Percentiles rank a stretch among this genome's conserved stretches.
Evolutionary conservation across 1,140 invertebrate species (phyloP).

Genomic region (Antheraea pernyi): DNA sequence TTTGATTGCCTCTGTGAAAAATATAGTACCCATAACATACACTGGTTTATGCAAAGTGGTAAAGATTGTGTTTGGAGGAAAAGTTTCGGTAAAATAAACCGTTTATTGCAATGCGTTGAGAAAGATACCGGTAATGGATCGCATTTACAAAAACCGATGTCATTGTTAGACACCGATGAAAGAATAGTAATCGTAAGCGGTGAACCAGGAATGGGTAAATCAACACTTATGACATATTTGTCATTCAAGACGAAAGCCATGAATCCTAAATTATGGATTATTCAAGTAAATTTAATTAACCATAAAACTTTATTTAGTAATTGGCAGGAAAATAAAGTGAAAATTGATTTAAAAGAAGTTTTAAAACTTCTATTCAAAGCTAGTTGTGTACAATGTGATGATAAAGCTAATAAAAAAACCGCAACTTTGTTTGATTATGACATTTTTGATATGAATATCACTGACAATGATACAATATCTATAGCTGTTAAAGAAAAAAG

Average conservation of each 20-base stretch:
- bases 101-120: conserved; percentile 9
- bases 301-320: conserved; percentile 13
- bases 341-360: conserved; percentile 18
- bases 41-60: conserved; percentile 14
- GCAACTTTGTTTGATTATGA: neutral
- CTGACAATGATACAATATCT: neutral
- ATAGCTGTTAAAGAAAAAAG: neutral
- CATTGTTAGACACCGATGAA: conserved; percentile 14
- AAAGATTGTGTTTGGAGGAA: conserved; percentile 9
- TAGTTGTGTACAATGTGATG: neutral
- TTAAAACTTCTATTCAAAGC: conserved; percentile 11
- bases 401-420: neutral
- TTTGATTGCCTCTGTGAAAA: conserved; percentile 8
- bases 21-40: conserved; percentile 7
- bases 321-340: conserved; percentile 12
- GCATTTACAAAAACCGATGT: neutral
- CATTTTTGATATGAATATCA: neutral
- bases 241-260: conserved; percentile 13
- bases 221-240: conserved; percentile 17
- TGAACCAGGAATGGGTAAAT: conserved; percentile 23
- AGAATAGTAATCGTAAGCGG: conserved; percentile 17
- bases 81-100: conserved; percentile 9
- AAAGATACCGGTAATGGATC: neutral
- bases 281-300: conserved; percentile 16
- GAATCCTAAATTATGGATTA: conserved; percentile 14